Evolutionary conservation across 2,797 vertebrate species (phyloP).

Genomic region (Luscinia megarhynchos): DNA sequence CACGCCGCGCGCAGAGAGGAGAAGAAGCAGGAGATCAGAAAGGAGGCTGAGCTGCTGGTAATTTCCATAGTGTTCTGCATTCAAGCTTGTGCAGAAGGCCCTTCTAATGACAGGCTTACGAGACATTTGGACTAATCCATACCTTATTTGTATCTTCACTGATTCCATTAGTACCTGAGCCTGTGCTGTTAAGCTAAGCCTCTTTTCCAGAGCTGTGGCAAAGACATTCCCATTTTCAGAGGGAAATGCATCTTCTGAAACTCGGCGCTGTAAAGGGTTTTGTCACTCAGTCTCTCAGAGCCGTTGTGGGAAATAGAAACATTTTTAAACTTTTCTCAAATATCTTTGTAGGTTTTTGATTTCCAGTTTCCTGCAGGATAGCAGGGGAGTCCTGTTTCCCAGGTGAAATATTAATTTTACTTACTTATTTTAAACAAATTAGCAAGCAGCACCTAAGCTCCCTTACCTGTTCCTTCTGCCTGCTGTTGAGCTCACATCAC

Average conservation of each 20-base stretch:
- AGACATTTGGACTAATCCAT: background rate
- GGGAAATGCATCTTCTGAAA: background rate
- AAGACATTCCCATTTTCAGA: background rate
- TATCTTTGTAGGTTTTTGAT: background rate
- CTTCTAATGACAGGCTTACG: background rate
- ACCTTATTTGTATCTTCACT: background rate
- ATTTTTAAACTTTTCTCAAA: background rate
- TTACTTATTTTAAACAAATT: background rate
- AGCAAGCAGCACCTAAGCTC: background rate
- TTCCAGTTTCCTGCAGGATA: background rate
- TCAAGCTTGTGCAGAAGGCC: background rate
- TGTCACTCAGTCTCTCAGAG: background rate
- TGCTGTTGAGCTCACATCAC: background rate
- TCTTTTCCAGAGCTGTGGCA: constrained; percentile 6
- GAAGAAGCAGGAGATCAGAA: constrained; percentile 73
- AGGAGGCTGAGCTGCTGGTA: constrained; percentile 85
- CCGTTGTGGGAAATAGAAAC: background rate
- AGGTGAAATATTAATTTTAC: background rate
- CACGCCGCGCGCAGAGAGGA: constrained; percentile 58
- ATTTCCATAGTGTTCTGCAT: background rate
- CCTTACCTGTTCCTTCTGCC: background rate
- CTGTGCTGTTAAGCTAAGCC: background rate
- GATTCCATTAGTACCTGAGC: constrained; percentile 1
- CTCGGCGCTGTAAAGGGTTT: background rate
- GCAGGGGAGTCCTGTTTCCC: background rate